Base-by-base conservation (phyloP, 2,888 invertebrate genomes). In the Loripinus fragilis region DNA sequence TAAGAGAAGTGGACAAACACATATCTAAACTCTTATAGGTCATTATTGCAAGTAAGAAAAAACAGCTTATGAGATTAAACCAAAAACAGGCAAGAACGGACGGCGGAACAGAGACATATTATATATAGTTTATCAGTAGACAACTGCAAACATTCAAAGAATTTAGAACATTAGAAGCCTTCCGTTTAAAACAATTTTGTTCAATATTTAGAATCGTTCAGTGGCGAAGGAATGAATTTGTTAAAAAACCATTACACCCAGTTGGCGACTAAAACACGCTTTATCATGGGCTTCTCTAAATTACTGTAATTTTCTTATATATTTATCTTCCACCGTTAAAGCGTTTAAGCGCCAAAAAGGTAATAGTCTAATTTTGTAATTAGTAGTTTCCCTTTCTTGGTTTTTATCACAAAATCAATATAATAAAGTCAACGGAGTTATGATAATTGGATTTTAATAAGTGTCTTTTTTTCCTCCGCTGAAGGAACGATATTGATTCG, bases 321-420 rank as follows among this genome's bases (percentile, higher is more conserved):
- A 71, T 76, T 79, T 41, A 38, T 41, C 41, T 41, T 65, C 41
- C 65, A 38, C 77, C 82, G 79, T 76, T 77, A 79, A 73, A 76
- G 60, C 82, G 71, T 74, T 80, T 83, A 80, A 81, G 72, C 76
- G 68, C 70, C 83, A 74, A 76, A 50, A 68, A 65, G 48, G 23
- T 81, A 83, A 83, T 83, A 76, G 72, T 77, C 70, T 74, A 80
- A 80, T 80, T 78, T 77, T 69, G 74, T 74, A 80, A 76, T 83
- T 80, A 78, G 66, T 48, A 45, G 78, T 83, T 80, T 83, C 78
- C 78, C 78, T 76, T 74, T 71, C 78, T 76, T 83, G 78, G 83
- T 83, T 77, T n/a, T n/a, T 78, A 75, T 72, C 52, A 52, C 25
- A 52, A 65, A 65, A 35, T 41, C 65, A n/a, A 65, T 38, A 33